Evolutionary conservation across 2,797 vertebrate genomes (phyloP), one percentile per base, ranked within the genome.

Genomic region (Sparus aurata): DNA sequence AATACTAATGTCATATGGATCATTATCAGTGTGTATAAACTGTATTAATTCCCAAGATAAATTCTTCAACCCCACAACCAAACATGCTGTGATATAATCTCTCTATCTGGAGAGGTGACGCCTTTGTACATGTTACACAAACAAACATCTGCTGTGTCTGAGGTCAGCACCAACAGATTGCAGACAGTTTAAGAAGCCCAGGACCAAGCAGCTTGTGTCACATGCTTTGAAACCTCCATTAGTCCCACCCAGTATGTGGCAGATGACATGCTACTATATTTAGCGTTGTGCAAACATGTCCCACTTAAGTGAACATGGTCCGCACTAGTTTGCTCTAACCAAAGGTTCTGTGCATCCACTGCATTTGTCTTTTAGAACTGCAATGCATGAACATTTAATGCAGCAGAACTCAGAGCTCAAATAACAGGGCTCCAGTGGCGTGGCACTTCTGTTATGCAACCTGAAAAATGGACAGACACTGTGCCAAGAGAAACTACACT

Each of bases 131-230:
- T 67, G 63, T 64, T 62, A 85, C 47, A 38, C 76, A 86, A 82
- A 82, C 77, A 86, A 77, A 88, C 87, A 87, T 86, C 79, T 85
- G 87, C 62, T 68, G 47, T 45, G 61, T 79, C 75, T 82, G 52
- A 83, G 73, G 62, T 82, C 66, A 69, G 71, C 70, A 59, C 20
- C 54, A 77, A 78, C 92, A 93, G 92, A 93, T 74, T 91, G 89
- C 68, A 82, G 84, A 79, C 74, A 43, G 73, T 87, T 84, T 90
- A 90, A 87, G 84, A 90, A 65, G 70, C 27, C 70, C 41, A 63
- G 47, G 23, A 57, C 80, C 66, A 82, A 93, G 90, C 80, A 60
- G 87, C 83, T 86, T 89, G 73, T 76, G 79, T 45, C 67, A 85
- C 69, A 77, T 49, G 62, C 73, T 80, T 70, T 79, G 77, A 85